Evolutionary conservation across 2,888 invertebrate genomes (phyloP).

Genomic region (Deilephila elpenor): DNA sequence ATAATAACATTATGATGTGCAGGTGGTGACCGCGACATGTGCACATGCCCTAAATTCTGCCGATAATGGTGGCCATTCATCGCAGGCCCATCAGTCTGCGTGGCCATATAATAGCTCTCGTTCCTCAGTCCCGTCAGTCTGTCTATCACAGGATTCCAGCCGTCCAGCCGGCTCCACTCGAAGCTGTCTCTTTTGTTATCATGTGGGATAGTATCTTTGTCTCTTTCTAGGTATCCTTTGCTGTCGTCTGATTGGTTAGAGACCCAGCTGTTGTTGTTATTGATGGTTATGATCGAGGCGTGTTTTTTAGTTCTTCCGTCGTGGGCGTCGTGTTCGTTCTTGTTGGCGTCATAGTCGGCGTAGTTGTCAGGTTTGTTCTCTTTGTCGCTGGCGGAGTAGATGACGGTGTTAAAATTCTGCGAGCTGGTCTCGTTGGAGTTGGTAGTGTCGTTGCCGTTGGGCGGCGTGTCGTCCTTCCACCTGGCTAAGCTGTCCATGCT

Average conservation of each 20-base stretch:
- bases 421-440: constrained; percentile 74
- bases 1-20: constrained; percentile 86
- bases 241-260: constrained; percentile 81
- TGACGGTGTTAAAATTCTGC: constrained; percentile 78
- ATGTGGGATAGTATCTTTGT: constrained; percentile 77
- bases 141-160: constrained; percentile 95
- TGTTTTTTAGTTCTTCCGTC: constrained; percentile 74
- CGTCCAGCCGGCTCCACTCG: constrained; percentile 85
- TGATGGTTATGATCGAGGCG: constrained; percentile 79
- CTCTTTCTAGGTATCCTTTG: constrained; percentile 78
- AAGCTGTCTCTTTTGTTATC: constrained; percentile 82
- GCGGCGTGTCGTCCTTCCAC: constrained; percentile 83
- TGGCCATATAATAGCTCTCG: constrained; percentile 96
- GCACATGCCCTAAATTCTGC: constrained; percentile 71
- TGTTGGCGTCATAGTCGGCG: constrained; percentile 51
- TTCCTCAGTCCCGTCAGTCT: constrained; percentile 93
- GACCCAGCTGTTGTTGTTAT: constrained; percentile 80
- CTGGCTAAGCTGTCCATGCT: constrained; percentile 83
- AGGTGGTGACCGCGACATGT: constrained; percentile 77
- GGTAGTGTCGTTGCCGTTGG: constrained; percentile 79
- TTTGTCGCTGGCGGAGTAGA: constrained; percentile 74
- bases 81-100: constrained; percentile 85
- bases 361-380: constrained; percentile 69
- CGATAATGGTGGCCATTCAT: constrained; percentile 79
- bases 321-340: constrained; percentile 54